Evolutionary conservation across 2,113 vertebrate species (phyloP).

Genomic region (Pachycephala philippinensis): DNA sequence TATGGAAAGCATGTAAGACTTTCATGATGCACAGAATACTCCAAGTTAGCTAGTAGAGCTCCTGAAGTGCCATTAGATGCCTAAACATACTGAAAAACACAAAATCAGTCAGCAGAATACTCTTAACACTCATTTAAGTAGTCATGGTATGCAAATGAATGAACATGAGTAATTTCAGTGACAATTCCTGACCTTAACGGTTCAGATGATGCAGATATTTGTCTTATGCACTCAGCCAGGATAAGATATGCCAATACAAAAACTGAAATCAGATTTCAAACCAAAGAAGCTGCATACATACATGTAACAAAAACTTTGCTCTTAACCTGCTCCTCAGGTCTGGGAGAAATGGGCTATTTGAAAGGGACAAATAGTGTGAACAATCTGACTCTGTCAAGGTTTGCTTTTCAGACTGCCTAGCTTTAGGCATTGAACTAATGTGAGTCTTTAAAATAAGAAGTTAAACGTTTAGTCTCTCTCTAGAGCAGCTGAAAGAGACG

Average conservation of each 20-base stretch:
- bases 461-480: not conserved
- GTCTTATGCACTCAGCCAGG: not conserved
- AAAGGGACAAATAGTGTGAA: not conserved
- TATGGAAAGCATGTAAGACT: not conserved
- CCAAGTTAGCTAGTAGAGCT: not conserved
- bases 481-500: not conserved
- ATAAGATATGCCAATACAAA: not conserved
- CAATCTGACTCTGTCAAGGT: not conserved
- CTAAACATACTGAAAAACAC: not conserved
- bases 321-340: not conserved
- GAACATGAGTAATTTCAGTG: not conserved
- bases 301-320: not conserved
- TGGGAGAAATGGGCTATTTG: not conserved
- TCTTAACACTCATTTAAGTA: not conserved
- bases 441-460: not conserved
- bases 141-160: not conserved
- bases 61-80: not conserved
- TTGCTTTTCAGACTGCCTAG: not conserved
- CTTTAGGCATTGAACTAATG: not conserved
- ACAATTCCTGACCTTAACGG: not conserved
- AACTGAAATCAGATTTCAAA: not conserved
- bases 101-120: not conserved
- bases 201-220: not conserved
- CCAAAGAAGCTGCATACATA: not conserved
- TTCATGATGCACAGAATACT: not conserved